Base-by-base conservation (phyloP, 2,797 vertebrate species). In the Hyperoplus immaculatus region DNA sequence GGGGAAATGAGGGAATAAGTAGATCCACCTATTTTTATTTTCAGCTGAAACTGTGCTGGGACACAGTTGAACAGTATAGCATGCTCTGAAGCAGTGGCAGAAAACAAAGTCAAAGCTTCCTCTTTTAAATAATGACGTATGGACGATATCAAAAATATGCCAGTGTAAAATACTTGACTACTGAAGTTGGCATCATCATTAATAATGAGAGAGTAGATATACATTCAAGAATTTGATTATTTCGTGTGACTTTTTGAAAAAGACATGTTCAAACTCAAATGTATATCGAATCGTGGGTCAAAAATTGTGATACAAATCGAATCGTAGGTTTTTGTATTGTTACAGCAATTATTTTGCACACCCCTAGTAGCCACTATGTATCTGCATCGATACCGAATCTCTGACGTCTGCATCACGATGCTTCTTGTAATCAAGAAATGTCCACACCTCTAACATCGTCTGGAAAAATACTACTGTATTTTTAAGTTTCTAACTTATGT, bases 21-120 rank as follows among this genome's bases (percentile, higher is more conserved):
- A 70, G 53, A 84, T 87, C 80, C 75, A 76, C 80, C 65, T 85
- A 66, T 81, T 91, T 93, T 87, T 21, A 87, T 89, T 82, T 85
- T 84, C 85, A 86, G 80, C 72, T 71, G 70, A 74, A 75, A 61
- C 8, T 59, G 68, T 45, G 15, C 38, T 56, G 68, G 51, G 78
- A 80, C 43, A 46, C 62, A 67, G 69, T 18, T 29, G 53, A 78
- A 53, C 6, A 46, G 58, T n/a, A 55, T 1, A 66, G 16, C 67
- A 72, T 29, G 29, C 45, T 61, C 29, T 56, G 50, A 49, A 81
- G 70, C 47, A 50, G 3, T 29, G 29, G n/a, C 29, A 74, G 29
- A 67, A 65, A 75, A 66, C 12, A 61, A 6, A 49, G 36, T 59
- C 29, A 62, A 15, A 68, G 13, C 11, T n/a, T 43, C 0, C 9